Conservation (phyloP, 1,140 invertebrate species). For the Aradophagus sp. region DNA sequence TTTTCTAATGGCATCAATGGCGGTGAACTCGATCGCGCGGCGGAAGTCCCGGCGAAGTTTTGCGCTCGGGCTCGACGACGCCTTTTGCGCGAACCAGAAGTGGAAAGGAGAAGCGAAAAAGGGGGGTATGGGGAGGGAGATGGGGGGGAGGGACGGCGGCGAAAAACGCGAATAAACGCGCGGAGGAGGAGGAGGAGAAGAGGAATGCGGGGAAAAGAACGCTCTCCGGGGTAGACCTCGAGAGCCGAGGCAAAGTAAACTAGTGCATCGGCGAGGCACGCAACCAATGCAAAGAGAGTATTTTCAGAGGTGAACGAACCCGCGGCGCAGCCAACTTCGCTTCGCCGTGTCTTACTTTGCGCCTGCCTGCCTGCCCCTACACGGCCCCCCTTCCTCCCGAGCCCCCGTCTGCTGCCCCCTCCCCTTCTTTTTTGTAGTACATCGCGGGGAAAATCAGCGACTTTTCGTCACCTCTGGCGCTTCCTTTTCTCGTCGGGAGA, state of each 20-base stretch:
- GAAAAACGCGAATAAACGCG: conserved; percentile 32
- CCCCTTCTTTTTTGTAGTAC: conserved; percentile 29
- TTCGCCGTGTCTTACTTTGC: conserved; percentile 66
- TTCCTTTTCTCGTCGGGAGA: conserved; percentile 39
- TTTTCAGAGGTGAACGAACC: conserved; percentile 73
- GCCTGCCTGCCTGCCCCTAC: conserved; percentile 22
- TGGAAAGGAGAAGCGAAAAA: conserved; percentile 27
- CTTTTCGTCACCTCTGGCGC: conserved; percentile 56
- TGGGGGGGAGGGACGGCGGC: conserved; percentile 7
- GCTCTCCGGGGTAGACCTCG: conserved; percentile 47
- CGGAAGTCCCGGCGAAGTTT: conserved; percentile 53
- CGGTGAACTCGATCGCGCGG: conserved; percentile 52
- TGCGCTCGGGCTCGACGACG: conserved; percentile 44
- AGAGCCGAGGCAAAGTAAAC: conserved; percentile 71
- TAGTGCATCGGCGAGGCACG: conserved; percentile 71
- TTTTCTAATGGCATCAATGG: conserved; percentile 66
- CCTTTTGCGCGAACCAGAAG: conserved; percentile 31
- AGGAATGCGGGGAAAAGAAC: conserved; percentile 54
- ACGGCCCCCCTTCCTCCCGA: neutral
- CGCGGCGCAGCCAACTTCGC: conserved; percentile 61
- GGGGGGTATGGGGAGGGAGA: conserved; percentile 10
- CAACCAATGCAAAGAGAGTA: conserved; percentile 71
- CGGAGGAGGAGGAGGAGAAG: conserved; percentile 39
- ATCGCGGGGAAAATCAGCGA: conserved; percentile 61
- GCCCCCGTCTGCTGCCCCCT: conserved; percentile 10